phyloP scores from a whole-genome alignment of 2,888 invertebrate genomes.

The Colletes collaris region DNA sequence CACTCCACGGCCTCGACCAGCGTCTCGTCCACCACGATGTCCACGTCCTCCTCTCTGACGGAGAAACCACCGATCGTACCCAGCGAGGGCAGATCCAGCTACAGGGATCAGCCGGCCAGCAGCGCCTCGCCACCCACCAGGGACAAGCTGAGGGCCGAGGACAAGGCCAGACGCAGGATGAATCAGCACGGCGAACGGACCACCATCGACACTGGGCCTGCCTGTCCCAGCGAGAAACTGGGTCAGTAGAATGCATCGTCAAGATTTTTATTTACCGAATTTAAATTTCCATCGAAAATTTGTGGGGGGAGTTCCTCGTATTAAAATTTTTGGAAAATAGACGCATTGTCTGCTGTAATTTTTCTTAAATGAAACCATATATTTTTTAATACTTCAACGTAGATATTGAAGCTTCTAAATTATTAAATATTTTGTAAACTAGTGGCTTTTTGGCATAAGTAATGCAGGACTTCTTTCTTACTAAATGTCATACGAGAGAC shows the following conservation, averaged over 20 bases:
- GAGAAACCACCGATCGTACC: conserved; percentile 79
- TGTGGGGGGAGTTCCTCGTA: too few species aligned
- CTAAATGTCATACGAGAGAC: too few species aligned
- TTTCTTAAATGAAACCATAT: too few species aligned
- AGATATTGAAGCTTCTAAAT: too few species aligned
- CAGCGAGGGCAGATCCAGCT: conserved; percentile 74
- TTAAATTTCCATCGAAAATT: too few species aligned
- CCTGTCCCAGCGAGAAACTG: conserved; percentile 75
- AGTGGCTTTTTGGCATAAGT: too few species aligned
- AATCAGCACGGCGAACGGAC: conserved; percentile 74
- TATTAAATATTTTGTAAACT: too few species aligned
- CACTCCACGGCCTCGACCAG: conserved; percentile 50
- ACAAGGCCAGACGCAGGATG: conserved; percentile 86
- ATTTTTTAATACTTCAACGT: too few species aligned
- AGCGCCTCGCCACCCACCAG: conserved; percentile 92
- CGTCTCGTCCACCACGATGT: conserved; percentile 37
- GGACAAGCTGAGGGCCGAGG: conserved; percentile 90
- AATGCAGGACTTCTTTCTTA: too few species aligned
- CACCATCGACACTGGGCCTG: conserved; percentile 52
- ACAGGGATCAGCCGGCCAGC: conserved; percentile 88
- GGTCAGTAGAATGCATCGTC: conserved; percentile 67
- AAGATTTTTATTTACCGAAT: too few species aligned
- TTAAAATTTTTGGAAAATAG: too few species aligned
- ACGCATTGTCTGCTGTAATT: too few species aligned
- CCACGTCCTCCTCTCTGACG: conserved; percentile 48